phyloP scores from a whole-genome alignment of 2,888 invertebrate genomes.

The Cephalotes varians region DNA sequence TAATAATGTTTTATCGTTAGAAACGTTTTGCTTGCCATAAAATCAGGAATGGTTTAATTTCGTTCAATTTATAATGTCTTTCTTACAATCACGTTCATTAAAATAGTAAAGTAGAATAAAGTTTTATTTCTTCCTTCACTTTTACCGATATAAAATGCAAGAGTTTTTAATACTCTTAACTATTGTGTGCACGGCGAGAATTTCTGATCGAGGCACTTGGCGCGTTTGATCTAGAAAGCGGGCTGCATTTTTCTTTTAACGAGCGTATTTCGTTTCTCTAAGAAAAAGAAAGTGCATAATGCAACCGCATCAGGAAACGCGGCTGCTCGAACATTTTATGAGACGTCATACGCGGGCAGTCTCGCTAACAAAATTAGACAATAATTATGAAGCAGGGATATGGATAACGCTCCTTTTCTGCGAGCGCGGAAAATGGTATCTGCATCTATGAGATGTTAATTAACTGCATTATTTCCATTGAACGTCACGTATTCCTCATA shows the following conservation, averaged over 20 bases:
- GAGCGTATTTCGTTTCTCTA: constrained; percentile 49
- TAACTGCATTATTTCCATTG: constrained; percentile 21
- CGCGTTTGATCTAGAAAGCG: constrained; percentile 49
- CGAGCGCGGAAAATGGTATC: neutral
- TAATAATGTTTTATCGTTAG: neutral
- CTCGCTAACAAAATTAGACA: constrained; percentile 49
- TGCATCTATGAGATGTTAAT: constrained; percentile 24
- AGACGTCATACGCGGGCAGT: neutral
- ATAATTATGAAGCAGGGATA: constrained; percentile 31
- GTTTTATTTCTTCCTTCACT: neutral
- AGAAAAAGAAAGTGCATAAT: constrained; percentile 51
- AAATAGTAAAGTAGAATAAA: neutral
- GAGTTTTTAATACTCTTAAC: neutral
- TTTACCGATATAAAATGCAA: neutral
- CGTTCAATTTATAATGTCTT: neutral
- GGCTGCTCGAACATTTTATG: constrained; percentile 5
- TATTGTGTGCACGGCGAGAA: neutral
- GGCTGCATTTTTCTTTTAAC: constrained; percentile 36
- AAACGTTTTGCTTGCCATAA: neutral
- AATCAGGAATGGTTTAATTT: neutral
- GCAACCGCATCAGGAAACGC: constrained; percentile 28
- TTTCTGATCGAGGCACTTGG: constrained; percentile 28
- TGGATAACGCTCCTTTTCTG: neutral
- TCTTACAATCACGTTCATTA: neutral
- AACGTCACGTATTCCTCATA: neutral